Evolutionary conservation across 1,140 invertebrate genomes (phyloP), one percentile per base, ranked within the genome.

Genomic region (Cataglyphis hispanica): DNA sequence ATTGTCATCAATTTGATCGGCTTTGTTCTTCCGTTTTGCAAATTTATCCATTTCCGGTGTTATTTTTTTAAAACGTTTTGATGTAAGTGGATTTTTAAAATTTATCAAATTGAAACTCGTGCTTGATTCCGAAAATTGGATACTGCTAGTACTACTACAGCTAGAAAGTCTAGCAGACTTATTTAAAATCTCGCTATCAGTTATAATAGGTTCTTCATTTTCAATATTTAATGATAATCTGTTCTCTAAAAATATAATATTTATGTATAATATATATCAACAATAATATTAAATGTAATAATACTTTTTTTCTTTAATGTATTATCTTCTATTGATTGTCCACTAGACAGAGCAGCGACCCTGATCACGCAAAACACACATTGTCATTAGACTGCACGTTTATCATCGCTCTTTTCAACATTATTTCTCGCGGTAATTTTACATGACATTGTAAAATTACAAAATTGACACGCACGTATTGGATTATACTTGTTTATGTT

Each of bases 271-370:
- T 37, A 37, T 8, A 1, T 61, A 27, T 61, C 58, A 61, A 61
- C 8, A 61, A 31, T 22, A 4, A 61, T 27, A 27, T 61, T 61
- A 61, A 61, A 27, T n/a, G n/a, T n/a, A 27, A 31, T 61, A 61
- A 61, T 61, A 27, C 19, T 61, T 27, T 11, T 61, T 61, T 61
- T 61, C 25, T 11, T 61, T 61, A 61, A 61, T 61, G 13, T 61
- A 58, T 61, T 61, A 37, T 6, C 37, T 37, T 37, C 6, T 31
- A 31, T 2, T 31, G 27, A 31, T 31, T 31, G 37, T 37, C 37
- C 7, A 37, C 7, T 37, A 37, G n/a, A n/a, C n/a, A n/a, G n/a
- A n/a, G n/a, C n/a, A n/a, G n/a, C n/a, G n/a, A n/a, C n/a, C n/a
- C n/a, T n/a, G n/a, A n/a, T n/a, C n/a, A n/a, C n/a, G n/a, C n/a